Conservation (phyloP, 1,140 invertebrate genomes). For the Hesperophylax magnus region DNA sequence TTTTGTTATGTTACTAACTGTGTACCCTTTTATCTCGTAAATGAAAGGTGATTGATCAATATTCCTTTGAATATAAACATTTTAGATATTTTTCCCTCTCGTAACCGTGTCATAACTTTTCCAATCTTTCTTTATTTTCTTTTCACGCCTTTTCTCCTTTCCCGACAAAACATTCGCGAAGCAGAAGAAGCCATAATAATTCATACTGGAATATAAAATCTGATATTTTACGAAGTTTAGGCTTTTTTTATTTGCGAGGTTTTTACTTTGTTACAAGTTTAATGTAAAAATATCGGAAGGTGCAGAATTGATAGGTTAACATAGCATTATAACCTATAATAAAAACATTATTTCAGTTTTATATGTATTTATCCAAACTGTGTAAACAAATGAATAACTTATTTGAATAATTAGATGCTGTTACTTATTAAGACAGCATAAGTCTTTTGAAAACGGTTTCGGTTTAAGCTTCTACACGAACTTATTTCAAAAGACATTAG, state of each 20-base stretch:
- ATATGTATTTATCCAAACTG: too few species aligned
- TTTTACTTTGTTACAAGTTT: background rate
- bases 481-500: too few species aligned
- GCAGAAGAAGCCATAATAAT: conserved; percentile 12
- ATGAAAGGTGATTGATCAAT: conserved; percentile 10
- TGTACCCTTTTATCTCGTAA: conserved; percentile 5
- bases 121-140: conserved; percentile 38
- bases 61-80: conserved; percentile 2
- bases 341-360: too few species aligned
- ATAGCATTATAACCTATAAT: too few species aligned
- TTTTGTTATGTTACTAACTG: too few species aligned
- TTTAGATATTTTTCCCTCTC: conserved; percentile 2
- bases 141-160: conserved; percentile 13
- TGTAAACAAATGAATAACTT: too few species aligned
- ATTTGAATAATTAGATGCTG: too few species aligned
- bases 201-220: conserved; percentile 25
- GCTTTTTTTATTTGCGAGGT: background rate
- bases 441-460: too few species aligned
- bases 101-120: conserved; percentile 24
- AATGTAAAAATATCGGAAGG: background rate
- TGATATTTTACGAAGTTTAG: conserved; percentile 8
- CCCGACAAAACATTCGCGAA: conserved; percentile 4
- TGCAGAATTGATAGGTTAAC: too few species aligned
- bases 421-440: too few species aligned
- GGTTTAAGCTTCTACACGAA: too few species aligned